Evolutionary conservation across 2,888 invertebrate species (phyloP).

Genomic region (Eupithecia exiguata): DNA sequence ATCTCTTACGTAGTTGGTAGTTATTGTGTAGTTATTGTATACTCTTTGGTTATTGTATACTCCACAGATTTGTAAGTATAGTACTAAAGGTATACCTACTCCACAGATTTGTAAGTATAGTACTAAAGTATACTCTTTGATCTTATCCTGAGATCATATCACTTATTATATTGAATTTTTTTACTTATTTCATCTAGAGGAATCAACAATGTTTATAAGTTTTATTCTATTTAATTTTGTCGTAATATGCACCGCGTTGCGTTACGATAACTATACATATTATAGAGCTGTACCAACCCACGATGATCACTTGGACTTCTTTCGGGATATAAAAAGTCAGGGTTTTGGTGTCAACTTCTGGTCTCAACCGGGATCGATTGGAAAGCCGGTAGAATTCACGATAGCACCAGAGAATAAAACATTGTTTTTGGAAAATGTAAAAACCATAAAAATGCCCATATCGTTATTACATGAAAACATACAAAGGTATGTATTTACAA

Average conservation of each 20-base stretch:
- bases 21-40: no score
- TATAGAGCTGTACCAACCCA: constrained; percentile 60
- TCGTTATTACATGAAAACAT: constrained; percentile 61
- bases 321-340: neutral
- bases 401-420: constrained; percentile 56
- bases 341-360: constrained; percentile 61
- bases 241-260: neutral
- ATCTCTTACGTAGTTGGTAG: no score
- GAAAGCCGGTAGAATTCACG: constrained; percentile 64
- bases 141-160: no score
- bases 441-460: constrained; percentile 50
- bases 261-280: constrained; percentile 58
- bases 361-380: constrained; percentile 57
- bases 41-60: no score
- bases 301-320: constrained; percentile 55
- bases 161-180: no score
- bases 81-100: no score
- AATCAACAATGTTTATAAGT: neutral
- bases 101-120: no score
- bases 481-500: constrained; percentile 57
- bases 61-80: no score
- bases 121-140: no score
- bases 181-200: neutral
- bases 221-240: neutral
- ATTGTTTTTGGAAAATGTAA: constrained; percentile 51